These are phyloP conservation scores for Cataglyphis livida DNA, from an alignment of 2,888 invertebrate genomes.

Conservation along the genomic window DNA sequence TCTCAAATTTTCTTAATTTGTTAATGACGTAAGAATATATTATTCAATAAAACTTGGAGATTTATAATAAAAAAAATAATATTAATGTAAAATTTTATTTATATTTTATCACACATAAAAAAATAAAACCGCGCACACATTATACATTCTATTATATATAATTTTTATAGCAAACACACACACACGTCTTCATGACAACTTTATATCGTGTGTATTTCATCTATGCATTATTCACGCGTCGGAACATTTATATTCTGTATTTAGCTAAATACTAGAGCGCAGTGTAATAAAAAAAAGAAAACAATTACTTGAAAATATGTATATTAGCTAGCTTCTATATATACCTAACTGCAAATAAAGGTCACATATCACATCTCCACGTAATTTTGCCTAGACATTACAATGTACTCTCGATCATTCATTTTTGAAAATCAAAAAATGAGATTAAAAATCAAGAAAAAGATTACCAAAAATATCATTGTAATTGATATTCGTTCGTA, in stretches of 20 bases:
- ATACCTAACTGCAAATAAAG: slow-evolving; percentile 49
- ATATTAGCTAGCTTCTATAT: slow-evolving; percentile 40
- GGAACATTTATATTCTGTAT: slow-evolving; percentile 50
- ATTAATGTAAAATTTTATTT: not conserved
- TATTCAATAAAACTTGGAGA: not conserved
- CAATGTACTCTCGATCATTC: slow-evolving; percentile 38
- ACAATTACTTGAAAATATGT: slow-evolving; percentile 46
- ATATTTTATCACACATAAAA: not conserved
- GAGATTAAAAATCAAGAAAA: not conserved
- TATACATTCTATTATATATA: slow-evolving; percentile 19
- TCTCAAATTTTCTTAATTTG: not conserved
- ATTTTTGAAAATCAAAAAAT: not conserved
- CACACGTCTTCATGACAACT: slow-evolving; percentile 10
- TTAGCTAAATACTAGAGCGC: slow-evolving; percentile 44
- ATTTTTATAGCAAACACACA: slow-evolving; percentile 26
- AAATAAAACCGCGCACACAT: not conserved
- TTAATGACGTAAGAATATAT: not conserved
- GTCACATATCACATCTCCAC: slow-evolving; percentile 45
- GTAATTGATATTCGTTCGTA: not conserved
- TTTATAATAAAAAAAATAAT: not conserved
- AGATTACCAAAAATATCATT: not conserved
- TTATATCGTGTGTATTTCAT: slow-evolving; percentile 43
- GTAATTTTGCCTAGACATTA: slow-evolving; percentile 39
- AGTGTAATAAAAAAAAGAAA: slow-evolving; percentile 41
- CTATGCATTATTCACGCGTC: slow-evolving; percentile 41